Base-by-base conservation (phyloP, 2,113 vertebrate genomes). In the Sorex fumeus region DNA sequence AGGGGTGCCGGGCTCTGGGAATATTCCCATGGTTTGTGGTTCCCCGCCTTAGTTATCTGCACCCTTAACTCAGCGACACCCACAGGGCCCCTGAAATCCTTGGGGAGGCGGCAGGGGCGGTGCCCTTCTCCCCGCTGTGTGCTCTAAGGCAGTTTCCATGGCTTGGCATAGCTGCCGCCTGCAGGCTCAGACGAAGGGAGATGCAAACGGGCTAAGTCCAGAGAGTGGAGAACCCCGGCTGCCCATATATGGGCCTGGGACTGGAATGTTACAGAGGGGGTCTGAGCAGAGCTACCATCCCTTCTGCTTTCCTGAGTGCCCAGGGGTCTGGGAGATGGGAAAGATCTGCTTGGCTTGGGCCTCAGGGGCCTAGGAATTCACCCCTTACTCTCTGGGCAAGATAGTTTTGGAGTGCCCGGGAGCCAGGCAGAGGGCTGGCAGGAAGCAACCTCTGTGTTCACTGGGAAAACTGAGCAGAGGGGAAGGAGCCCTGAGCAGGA, bases 1-100 rank as follows among this genome's bases (percentile, higher is more conserved):
- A 64, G 60, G 88, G 45, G 21, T 8, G 1, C 32, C 69, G 34
- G 13, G 60, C 83, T 64, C 85, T 32, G 23, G 74, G 91, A 85
- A 92, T 85, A 90, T 79, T 70, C 53, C 53, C 18, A 19, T 13
- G 53, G 53, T 75, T 71, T 2, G 3, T 18, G 18, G 23, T 64
- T 83, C 71, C 76, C 72, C 88, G 75, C 94, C 83, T 53, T 10
- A 53, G 66, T 87, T 34, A 74, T 86, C 67, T 69, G 88, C 94
- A 93, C 40, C 40, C 95, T 77, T 82, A 86, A 80, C 34, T 84
- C 53, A 5, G 69, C 71, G 3, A 43, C 34, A 27, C 93, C 92
- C 93, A 94, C 88, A 53, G 57, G 67, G 60, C 27, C 69, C 71
- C 3, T 40, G 18, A 91, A 34, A 50, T 83, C 34, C 90, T 45